phyloP scores from a whole-genome alignment of 2,888 invertebrate species.

The Euproctis similis region DNA sequence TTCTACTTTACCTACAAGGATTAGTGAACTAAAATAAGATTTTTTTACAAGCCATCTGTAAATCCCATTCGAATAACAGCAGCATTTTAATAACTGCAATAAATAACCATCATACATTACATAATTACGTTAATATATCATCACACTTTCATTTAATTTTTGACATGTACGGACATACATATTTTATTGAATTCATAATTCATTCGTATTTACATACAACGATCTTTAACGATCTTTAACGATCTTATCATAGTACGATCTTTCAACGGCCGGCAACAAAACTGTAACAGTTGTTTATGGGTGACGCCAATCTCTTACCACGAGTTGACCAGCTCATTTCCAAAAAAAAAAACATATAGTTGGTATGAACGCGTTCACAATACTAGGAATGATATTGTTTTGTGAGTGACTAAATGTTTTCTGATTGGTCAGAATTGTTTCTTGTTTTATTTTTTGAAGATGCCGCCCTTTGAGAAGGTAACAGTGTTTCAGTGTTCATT shows the following conservation, averaged over 20 bases:
- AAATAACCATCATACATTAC: slow-evolving; percentile 11
- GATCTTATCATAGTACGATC: too few relatives aligned
- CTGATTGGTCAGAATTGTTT: slow-evolving; percentile 31
- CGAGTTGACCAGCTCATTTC: too few relatives aligned
- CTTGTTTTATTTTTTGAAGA: slow-evolving; percentile 30
- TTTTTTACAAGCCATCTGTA: too few relatives aligned
- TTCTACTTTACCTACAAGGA: too few relatives aligned
- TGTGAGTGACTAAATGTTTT: slow-evolving; percentile 21
- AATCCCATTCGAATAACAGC: too few relatives aligned
- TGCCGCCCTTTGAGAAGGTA: slow-evolving; percentile 13
- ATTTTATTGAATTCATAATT: slow-evolving; percentile 24
- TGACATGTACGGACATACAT: slow-evolving; percentile 7
- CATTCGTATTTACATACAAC: slow-evolving; percentile 23
- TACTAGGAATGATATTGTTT: slow-evolving; percentile 19
- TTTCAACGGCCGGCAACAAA: too few relatives aligned
- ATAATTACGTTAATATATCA: slow-evolving; percentile 20
- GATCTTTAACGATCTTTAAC: too few relatives aligned
- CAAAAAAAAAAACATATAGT: too few relatives aligned
- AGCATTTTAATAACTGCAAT: too few relatives aligned
- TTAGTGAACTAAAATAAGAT: too few relatives aligned
- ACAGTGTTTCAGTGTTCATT: slow-evolving; percentile 10
- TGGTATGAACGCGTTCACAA: slow-evolving; percentile 26
- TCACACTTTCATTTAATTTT: slow-evolving; percentile 4
- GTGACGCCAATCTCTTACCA: too few relatives aligned
- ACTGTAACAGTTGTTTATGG: too few relatives aligned